These are phyloP conservation scores for Eunapius fragilis DNA, from an alignment of 37 sponge, comb jelly and placozoan genomes.

Conservation along the genomic window DNA sequence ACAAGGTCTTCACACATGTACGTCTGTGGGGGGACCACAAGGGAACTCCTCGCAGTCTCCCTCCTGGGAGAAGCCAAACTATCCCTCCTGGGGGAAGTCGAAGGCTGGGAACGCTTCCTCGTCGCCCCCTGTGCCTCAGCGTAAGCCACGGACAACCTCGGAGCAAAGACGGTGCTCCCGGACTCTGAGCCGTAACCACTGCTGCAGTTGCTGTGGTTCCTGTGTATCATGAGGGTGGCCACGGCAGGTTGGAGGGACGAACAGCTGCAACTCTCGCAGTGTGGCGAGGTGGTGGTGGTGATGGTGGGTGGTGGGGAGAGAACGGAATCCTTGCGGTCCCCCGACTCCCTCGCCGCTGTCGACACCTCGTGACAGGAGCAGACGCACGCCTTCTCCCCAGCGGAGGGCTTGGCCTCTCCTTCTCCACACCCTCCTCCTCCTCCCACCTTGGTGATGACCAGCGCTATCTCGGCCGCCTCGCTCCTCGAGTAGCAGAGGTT, in stretches of 20 bases:
- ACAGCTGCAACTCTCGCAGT: slow-evolving; percentile 52
- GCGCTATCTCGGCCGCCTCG: neutral
- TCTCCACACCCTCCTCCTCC: neutral
- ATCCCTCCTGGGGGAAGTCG: neutral
- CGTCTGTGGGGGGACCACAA: neutral
- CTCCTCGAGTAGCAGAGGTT: slow-evolving; percentile 1
- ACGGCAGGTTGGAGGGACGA: neutral
- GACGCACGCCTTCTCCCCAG: neutral
- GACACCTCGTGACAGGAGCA: slow-evolving; percentile 5
- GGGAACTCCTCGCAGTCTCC: neutral
- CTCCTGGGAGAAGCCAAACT: neutral
- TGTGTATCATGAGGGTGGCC: neutral
- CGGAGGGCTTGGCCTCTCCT: neutral
- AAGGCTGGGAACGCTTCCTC: neutral
- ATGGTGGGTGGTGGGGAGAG: no score
- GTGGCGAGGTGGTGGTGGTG: no score
- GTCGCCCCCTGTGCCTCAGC: neutral
- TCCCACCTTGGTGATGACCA: neutral
- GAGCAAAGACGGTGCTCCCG: slow-evolving; percentile 18
- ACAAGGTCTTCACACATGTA: neutral
- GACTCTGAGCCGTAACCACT: slow-evolving; percentile 48
- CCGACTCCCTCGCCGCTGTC: neutral
- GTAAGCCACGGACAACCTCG: neutral
- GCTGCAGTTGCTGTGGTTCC: slow-evolving; percentile 21
- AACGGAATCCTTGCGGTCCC: neutral